Evolutionary conservation across 1,140 invertebrate genomes (phyloP), one percentile per base, ranked within the genome.

Genomic region (Solenopsis fugax): DNA sequence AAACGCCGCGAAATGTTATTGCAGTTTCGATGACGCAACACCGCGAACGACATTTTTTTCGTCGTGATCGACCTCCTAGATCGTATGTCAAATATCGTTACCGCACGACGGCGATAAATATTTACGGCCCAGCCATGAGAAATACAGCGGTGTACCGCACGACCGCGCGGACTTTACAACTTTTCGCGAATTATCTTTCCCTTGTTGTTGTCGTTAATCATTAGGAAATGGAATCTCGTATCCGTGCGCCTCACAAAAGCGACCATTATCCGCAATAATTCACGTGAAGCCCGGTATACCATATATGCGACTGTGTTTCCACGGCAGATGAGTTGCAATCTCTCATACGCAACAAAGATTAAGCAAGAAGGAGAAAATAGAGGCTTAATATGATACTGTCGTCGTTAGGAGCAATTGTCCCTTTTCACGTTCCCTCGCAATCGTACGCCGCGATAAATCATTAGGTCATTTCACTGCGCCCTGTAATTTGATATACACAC

Each of bases 61-160:
- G 21, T n/a, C 10, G 85, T 54, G 24, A 80, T 89, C 85, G 85
- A 89, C 87, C 85, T 88, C 72, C 56, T 21, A 50, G 87, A 88
- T 87, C 88, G 84, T 56, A 62, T 62, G 58, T 73, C 73, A 73
- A 88, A 80, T 75, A 88, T 88, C 86, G 41, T 86, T 69, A 88
- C 82, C 89, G 18, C 89, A 88, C 24, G 48, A 56, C 67, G 58
- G 29, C 50, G 81, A 71, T 86, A 90, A 91, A 90, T 88, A 90
- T 90, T 91, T 73, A 88, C 75, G 21, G 52, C 37, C 71, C 34
- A 24, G 29, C 54, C 67, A 54, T 24, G 58, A 73, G 80, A 67
- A 12, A 60, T 75, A 71, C 71, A 71, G 85, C 77, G 87, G 84
- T 37, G 71, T 62, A 82, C 86, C 87, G 77, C 89, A 90, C 41